These are phyloP conservation scores for Phalanger gymnotis DNA, from an alignment of 2,797 vertebrate genomes.

Conservation along the genomic window DNA sequence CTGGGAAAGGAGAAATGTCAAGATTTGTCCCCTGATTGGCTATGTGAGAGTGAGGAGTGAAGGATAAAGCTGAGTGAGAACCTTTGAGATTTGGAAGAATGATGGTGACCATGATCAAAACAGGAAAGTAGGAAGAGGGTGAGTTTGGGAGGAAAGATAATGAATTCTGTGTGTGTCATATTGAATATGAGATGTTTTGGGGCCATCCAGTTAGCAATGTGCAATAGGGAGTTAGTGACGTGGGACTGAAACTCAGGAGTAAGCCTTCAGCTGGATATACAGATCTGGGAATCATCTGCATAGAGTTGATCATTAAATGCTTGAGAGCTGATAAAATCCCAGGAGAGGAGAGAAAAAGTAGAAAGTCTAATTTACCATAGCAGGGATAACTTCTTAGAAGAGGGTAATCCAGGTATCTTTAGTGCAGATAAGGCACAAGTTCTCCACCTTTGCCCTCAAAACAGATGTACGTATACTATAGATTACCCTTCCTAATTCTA, in stretches of 20 bases:
- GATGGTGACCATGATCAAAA: neutral
- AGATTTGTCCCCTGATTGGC: neutral
- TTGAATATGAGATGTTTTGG: neutral
- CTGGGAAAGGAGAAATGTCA: neutral
- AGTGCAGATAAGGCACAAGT: neutral
- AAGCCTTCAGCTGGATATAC: neutral
- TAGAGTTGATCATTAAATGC: neutral
- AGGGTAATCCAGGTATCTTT: neutral
- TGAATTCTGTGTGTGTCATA: neutral
- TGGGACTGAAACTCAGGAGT: neutral
- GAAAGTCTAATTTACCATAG: neutral
- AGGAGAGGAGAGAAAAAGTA: neutral
- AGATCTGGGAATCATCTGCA: neutral
- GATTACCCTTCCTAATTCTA: neutral
- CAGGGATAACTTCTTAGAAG: neutral
- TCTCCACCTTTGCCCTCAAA: neutral
- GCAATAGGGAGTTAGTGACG: neutral
- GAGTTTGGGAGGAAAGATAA: neutral
- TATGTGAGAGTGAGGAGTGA: neutral
- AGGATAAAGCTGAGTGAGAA: neutral
- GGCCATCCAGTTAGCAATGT: neutral
- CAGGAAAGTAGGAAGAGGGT: neutral
- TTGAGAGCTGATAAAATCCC: neutral
- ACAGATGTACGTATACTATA: neutral
- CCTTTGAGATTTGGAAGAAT: neutral